Percentiles rank a stretch among this genome's conserved stretches.
These are phyloP conservation scores for Megaceryle maxima DNA, from an alignment of 2,113 vertebrate species.

Conservation along the genomic window DNA sequence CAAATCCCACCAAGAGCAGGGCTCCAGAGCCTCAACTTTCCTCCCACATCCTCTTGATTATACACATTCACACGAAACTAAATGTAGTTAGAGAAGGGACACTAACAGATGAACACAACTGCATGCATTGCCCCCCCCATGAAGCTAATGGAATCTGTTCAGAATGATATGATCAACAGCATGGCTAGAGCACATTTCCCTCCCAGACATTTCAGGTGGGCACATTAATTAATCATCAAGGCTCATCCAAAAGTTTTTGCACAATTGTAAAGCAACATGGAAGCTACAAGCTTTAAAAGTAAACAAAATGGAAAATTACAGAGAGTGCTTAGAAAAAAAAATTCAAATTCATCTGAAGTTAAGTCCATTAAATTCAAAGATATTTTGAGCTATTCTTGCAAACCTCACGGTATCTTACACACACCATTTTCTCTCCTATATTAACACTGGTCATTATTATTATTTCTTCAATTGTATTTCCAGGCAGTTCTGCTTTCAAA, in stretches of 20 bases:
- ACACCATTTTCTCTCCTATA: not conserved
- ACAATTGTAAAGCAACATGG: not conserved
- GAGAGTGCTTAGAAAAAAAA: not conserved
- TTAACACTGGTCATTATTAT: not conserved
- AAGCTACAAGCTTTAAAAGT: not conserved
- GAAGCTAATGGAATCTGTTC: slow-evolving; percentile 1
- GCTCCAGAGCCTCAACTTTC: not conserved
- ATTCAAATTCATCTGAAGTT: not conserved
- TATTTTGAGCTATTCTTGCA: not conserved
- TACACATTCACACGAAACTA: not conserved
- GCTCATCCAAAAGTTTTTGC: not conserved
- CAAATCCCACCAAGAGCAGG: not conserved
- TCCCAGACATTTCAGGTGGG: slow-evolving; percentile 22
- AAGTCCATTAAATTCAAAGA: not conserved
- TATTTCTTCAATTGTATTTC: not conserved
- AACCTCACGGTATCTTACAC: not conserved
- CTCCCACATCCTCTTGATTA: not conserved
- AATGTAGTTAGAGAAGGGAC: not conserved
- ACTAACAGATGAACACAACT: not conserved
- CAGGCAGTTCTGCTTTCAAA: not conserved
- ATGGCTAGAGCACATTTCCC: not conserved
- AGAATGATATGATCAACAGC: not conserved
- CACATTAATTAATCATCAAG: not conserved
- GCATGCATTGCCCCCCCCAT: not conserved
- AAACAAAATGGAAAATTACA: not conserved